Base-by-base conservation (phyloP, 2,797 vertebrate species). In the Squalus acanthias region DNA sequence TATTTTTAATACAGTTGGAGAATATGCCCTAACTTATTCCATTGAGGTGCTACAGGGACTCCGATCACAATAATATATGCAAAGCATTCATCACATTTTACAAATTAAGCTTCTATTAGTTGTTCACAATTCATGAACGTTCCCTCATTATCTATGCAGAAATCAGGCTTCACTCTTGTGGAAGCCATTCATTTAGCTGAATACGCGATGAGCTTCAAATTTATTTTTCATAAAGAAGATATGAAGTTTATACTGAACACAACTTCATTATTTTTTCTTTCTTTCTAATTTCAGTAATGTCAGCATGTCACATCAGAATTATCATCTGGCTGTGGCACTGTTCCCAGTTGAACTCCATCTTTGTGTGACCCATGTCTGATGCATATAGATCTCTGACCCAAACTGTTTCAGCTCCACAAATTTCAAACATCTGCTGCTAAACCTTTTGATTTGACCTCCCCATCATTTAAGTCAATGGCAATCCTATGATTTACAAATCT, bases 41-140 rank as follows among this genome's bases (percentile, higher is more conserved):
- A 46, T 24, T 92, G n/a, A 96, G 69, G 46, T 33, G 33, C 76
- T 76, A 87, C 53, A 50, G 39, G 96, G 67, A 63, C 9, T 60
- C 87, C 50, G n/a, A 72, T 92, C 69, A 96, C 96, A 93, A 92
- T 72, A 91, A 96, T 92, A 96, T 96, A 96, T 96, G 87, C 63
- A 96, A 93, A 93, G 88, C 70, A 92, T 76, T 96, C 87, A 92
- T 96, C 88, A 92, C 39, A 26, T 92, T 96, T 69, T 96, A 65
- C 96, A 96, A 96, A 96, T 96, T 46, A 96, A n/a, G 46, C 57
- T 72, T 57, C 39, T 22, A 67, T 91, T 70, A 74, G 96, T 70
- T 96, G 60, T 93, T 96, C 85, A 72, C 87, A 53, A 96, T 96
- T 96, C 88, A 92, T 96, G 85, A 96, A 53, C 87, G n/a, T 76